phyloP scores from a whole-genome alignment of 1,140 invertebrate species.

The Acyrthosiphon pisum region DNA sequence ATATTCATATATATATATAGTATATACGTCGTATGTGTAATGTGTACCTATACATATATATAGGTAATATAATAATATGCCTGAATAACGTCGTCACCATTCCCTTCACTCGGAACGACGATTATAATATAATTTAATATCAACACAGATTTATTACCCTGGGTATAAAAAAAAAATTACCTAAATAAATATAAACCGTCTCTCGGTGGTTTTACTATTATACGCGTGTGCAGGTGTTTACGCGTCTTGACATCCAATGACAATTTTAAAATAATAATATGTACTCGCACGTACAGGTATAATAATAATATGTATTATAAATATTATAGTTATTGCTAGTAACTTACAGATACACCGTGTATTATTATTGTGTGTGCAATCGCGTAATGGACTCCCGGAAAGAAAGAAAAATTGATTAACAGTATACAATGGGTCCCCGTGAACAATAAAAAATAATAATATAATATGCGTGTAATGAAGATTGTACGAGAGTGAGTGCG shows the following conservation, averaged over 20 bases:
- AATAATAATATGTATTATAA: background rate
- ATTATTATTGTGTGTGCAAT: background rate
- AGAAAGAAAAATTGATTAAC: constrained; percentile 20
- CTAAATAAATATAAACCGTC: background rate
- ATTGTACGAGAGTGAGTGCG: background rate
- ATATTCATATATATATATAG: background rate
- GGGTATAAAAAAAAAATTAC: background rate
- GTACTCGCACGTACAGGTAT: background rate
- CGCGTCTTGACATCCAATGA: background rate
- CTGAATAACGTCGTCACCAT: background rate
- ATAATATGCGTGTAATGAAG: background rate
- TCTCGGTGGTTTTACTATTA: background rate
- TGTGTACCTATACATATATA: no score
- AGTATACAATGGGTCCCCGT: background rate
- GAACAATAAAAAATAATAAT: constrained; percentile 26
- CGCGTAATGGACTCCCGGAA: background rate
- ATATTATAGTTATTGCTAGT: background rate
- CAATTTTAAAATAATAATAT: background rate
- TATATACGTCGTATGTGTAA: no score
- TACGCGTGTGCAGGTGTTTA: background rate
- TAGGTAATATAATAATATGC: background rate
- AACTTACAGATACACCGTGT: background rate
- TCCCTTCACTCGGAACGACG: background rate
- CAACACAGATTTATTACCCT: background rate
- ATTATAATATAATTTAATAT: background rate